These are phyloP conservation scores for Holocentrus rufus DNA, from an alignment of 2,797 vertebrate genomes.

Conservation along the genomic window DNA sequence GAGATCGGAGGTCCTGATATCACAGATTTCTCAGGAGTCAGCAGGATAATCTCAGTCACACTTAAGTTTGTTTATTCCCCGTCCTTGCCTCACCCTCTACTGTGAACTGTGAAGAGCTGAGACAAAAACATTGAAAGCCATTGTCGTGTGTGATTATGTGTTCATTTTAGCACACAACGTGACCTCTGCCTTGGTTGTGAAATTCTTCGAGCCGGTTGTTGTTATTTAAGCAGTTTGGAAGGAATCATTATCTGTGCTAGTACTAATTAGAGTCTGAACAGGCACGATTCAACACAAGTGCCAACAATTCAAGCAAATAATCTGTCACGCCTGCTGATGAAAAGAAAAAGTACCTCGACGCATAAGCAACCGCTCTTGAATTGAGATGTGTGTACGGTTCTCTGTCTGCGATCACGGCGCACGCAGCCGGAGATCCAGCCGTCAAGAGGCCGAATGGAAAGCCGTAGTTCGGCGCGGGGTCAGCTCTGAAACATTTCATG, in stretches of 20 bases:
- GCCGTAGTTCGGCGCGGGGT: conserved; percentile 67
- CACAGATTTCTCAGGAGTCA: too few species aligned
- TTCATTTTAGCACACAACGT: too few species aligned
- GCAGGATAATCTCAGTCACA: too few species aligned
- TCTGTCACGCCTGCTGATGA: conserved; percentile 28
- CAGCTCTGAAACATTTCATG: conserved; percentile 71
- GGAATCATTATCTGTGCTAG: conserved; percentile 5
- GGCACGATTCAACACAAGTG: conserved; percentile 21
- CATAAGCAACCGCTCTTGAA: conserved; percentile 45
- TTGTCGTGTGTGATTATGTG: too few species aligned
- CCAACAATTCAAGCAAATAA: conserved; percentile 54
- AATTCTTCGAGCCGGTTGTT: too few species aligned
- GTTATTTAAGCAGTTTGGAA: too few species aligned
- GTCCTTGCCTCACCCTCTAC: too few species aligned
- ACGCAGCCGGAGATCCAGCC: conserved; percentile 55
- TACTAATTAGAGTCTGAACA: conserved; percentile 9
- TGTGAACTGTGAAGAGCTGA: too few species aligned
- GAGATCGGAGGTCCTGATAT: too few species aligned
- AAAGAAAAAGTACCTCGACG: conserved; percentile 46
- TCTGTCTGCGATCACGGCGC: conserved; percentile 60
- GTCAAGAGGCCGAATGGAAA: conserved; percentile 65
- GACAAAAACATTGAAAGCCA: too few species aligned
- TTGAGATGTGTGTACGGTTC: conserved; percentile 38
- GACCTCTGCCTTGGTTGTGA: too few species aligned
- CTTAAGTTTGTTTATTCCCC: too few species aligned